Evolutionary conservation across 2,113 vertebrate genomes (phyloP).

Genomic region (Pluvianellus socialis): DNA sequence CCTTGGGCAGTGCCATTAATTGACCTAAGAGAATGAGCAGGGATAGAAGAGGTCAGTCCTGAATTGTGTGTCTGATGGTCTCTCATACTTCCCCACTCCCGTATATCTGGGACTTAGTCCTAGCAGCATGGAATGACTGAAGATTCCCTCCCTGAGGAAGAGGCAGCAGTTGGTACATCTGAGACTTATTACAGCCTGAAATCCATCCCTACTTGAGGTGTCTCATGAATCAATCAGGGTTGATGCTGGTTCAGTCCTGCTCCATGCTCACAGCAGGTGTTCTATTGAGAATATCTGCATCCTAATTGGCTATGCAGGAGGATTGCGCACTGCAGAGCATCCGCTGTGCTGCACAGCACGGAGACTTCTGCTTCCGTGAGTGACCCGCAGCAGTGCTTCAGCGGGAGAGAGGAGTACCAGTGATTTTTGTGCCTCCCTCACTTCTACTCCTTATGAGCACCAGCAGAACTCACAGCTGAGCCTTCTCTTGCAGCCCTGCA

Average conservation of each 20-base stretch:
- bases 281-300: slow-evolving; percentile 29
- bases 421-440: background rate
- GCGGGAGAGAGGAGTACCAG: background rate
- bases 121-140: background rate
- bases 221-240: background rate
- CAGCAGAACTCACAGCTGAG: background rate
- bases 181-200: background rate
- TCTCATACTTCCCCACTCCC: background rate
- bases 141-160: background rate
- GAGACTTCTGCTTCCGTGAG: background rate
- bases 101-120: background rate
- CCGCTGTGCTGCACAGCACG: slow-evolving; percentile 22
- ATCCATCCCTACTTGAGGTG: background rate
- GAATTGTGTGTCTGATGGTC: background rate
- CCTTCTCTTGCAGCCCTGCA: background rate
- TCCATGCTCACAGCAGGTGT: background rate
- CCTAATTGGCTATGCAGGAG: slow-evolving; percentile 51
- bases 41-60: background rate
- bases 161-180: background rate
- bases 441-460: background rate
- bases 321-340: slow-evolving; percentile 57
- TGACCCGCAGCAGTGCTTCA: background rate
- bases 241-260: background rate
- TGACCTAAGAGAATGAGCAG: background rate
- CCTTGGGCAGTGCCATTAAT: background rate